These are phyloP conservation scores for Rhinella marina DNA, from an alignment of 2,797 vertebrate genomes.

Conservation along the genomic window DNA sequence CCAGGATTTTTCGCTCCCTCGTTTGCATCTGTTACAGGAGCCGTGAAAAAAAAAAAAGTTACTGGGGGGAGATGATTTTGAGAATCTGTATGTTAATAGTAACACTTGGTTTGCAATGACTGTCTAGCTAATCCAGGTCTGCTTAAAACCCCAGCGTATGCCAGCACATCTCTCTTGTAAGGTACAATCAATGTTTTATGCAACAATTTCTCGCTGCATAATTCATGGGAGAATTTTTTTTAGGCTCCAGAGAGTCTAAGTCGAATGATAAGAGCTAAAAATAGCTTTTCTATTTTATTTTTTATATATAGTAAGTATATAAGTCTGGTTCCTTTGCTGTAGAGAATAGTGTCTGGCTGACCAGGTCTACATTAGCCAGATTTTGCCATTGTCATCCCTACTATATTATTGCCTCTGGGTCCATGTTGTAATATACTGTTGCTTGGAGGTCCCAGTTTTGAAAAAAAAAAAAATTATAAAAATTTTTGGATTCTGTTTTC, in stretches of 20 bases:
- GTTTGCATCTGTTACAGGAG: conserved; percentile 46
- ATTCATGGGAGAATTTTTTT: conserved; percentile 63
- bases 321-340: conserved; percentile 48
- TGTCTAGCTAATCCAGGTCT: conserved; percentile 56
- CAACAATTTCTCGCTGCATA: conserved; percentile 62
- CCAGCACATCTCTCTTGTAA: conserved; percentile 59
- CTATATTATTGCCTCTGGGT: neutral
- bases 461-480: neutral
- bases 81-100: conserved; percentile 51
- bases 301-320: conserved; percentile 22
- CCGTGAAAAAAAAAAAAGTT: conserved; percentile 51
- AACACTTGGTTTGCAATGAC: conserved; percentile 40
- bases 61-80: conserved; percentile 43
- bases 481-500: neutral
- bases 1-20: conserved; percentile 25
- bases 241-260: conserved; percentile 61
- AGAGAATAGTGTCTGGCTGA: neutral
- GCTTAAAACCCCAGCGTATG: conserved; percentile 50
- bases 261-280: conserved; percentile 48
- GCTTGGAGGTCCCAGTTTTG: neutral
- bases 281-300: conserved; percentile 42
- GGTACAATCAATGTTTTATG: conserved; percentile 63
- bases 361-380: neutral
- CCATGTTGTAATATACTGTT: neutral
- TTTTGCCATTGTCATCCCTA: neutral